These are phyloP conservation scores for Tricholauxania praeusta DNA, from an alignment of 2,888 invertebrate genomes.

Conservation along the genomic window DNA sequence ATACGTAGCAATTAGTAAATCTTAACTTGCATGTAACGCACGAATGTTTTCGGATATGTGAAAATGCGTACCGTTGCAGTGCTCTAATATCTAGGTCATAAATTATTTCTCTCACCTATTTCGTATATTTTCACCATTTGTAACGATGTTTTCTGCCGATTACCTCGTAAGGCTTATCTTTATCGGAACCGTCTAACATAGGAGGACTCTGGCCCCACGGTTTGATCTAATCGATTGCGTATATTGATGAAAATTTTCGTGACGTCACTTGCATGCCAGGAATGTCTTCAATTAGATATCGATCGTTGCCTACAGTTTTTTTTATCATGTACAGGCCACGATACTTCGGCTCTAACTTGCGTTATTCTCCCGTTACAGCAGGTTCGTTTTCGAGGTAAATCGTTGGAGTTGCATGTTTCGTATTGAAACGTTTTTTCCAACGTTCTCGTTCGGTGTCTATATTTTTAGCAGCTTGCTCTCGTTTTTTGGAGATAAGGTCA, in stretches of 20 bases:
- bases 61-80: too few species aligned
- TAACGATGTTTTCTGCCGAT: too few species aligned
- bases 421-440: constrained; percentile 39
- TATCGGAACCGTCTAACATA: background rate
- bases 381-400: constrained; percentile 34
- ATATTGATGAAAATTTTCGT: constrained; percentile 32
- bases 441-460: constrained; percentile 22
- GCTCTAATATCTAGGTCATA: too few species aligned
- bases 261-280: constrained; percentile 26
- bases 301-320: constrained; percentile 32
- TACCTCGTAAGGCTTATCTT: background rate
- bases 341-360: constrained; percentile 36
- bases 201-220: constrained; percentile 34
- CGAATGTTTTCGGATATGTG: too few species aligned
- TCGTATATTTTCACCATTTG: too few species aligned
- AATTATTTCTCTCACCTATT: too few species aligned
- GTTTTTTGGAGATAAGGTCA: constrained; percentile 20
- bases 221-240: constrained; percentile 36
- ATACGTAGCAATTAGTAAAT: too few species aligned
- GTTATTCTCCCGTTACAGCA: constrained; percentile 30
- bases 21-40: too few species aligned
- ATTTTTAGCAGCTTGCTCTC: constrained; percentile 30
- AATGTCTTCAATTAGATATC: constrained; percentile 38
- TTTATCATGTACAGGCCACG: constrained; percentile 36
- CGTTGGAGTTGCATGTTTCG: constrained; percentile 21